Evolutionary conservation across 2,113 vertebrate species (phyloP), one percentile per base, ranked within the genome.

Genomic region (Erythrocebus patas): DNA sequence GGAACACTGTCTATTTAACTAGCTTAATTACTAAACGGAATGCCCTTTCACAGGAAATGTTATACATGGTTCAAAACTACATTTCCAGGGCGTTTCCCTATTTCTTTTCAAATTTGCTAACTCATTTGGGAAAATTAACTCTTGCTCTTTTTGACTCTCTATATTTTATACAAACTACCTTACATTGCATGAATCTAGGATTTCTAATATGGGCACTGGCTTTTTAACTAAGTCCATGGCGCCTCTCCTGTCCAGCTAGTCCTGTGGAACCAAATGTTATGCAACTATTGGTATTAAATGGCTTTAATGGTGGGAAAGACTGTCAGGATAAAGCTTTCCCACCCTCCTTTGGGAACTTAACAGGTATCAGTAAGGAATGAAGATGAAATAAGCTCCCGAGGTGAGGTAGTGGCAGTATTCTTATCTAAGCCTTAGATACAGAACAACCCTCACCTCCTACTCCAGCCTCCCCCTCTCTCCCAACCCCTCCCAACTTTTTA

Each of bases 71-170:
- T 95, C 84, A 13, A 35, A 96, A 50, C 72, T 38, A 8, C 38
- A 86, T 98, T 98, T 98, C 79, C 68, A 95, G 12, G 40, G 45
- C 23, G 80, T 86, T 84, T 35, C 35, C 10, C 25, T 45, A 32
- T 27, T 70, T 12, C 72, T 48, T 89, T 70, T 38, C 52, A 94
- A 91, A 48, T 79, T 92, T 91, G 95, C 79, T 68, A 78, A 78
- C 13, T 93, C 52, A 48, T 30, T 94, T 97, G 85, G 22, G 85
- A 96, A 95, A 95, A 48, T 75, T 35, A 91, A 89, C 14, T 45
- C 61, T 66, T 52, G 13, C 23, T 78, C 43, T 59, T 89, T 89
- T 82, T 92, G 88, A 81, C 48, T 72, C 66, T 45, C 43, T 3
- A 10, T 80, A 40, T 87, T 91, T 85, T 55, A 9, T 73, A 48